These are phyloP conservation scores for human DNA, from an alignment of 2,113 vertebrate genomes.

Conservation along the genomic window GRCh38 chr19:46951501-46952000, in stretches of 20 bases:
- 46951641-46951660: not conserved
- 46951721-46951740: not conserved
- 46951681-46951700: not conserved
- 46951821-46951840: not conserved
- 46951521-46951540: not conserved
- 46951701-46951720: not conserved
- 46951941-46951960: not conserved
- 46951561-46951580: not conserved
- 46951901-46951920: not conserved
- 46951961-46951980: not conserved
- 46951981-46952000: not conserved
- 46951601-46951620: not conserved
- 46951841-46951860: not conserved
- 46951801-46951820: not conserved
- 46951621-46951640: not conserved
- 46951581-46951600: not conserved
- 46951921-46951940: not conserved
- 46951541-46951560: not conserved
- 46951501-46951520: not conserved
- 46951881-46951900: slow-evolving; percentile 4
- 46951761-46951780: not conserved
- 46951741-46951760: not conserved
- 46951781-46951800: not conserved
- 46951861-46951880: not conserved
- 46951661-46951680: not conserved